Evolutionary conservation across 2,797 vertebrate genomes (phyloP).

Genomic region (Triplophysa yarkandensis): DNA sequence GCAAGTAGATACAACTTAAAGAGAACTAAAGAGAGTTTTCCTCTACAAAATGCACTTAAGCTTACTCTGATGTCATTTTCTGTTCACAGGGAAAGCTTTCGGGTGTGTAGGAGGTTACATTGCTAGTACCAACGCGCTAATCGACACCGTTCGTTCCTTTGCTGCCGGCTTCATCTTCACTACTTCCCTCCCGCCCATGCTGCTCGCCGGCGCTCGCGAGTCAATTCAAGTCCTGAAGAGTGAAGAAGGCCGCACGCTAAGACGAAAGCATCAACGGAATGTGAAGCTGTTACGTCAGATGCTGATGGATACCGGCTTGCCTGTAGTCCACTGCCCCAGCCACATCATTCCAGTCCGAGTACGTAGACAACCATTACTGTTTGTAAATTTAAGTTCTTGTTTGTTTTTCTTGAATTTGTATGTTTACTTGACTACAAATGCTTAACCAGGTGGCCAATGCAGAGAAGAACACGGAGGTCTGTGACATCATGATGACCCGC

Average conservation of each 20-base stretch:
- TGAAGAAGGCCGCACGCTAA: constrained; percentile 80
- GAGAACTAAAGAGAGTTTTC: too few relatives aligned
- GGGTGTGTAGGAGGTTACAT: constrained; percentile 91
- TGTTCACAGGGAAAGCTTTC: constrained; percentile 84
- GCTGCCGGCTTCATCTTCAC: constrained; percentile 94
- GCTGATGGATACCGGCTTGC: constrained; percentile 94
- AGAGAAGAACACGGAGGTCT: constrained; percentile 91
- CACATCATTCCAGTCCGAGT: constrained; percentile 96
- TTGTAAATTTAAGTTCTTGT: too few relatives aligned
- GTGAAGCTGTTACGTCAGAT: constrained; percentile 94
- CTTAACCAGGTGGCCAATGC: constrained; percentile 84
- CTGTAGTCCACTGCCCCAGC: constrained; percentile 93
- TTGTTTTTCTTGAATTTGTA: not conserved
- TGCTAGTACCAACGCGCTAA: constrained; percentile 79
- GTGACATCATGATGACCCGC: constrained; percentile 90
- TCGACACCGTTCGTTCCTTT: constrained; percentile 87
- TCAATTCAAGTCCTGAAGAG: constrained; percentile 88
- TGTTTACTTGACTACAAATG: not conserved
- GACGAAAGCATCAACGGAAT: constrained; percentile 93
- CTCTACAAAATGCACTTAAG: not conserved
- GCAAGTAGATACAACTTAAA: not conserved
- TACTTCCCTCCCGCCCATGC: constrained; percentile 93
- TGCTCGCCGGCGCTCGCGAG: constrained; percentile 86
- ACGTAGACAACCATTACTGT: constrained; percentile 38
- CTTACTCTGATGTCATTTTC: not conserved